Evolutionary conservation across 2,888 invertebrate species (phyloP), one percentile per base, ranked within the genome.

Genomic region (Ormyrus nitidulus): DNA sequence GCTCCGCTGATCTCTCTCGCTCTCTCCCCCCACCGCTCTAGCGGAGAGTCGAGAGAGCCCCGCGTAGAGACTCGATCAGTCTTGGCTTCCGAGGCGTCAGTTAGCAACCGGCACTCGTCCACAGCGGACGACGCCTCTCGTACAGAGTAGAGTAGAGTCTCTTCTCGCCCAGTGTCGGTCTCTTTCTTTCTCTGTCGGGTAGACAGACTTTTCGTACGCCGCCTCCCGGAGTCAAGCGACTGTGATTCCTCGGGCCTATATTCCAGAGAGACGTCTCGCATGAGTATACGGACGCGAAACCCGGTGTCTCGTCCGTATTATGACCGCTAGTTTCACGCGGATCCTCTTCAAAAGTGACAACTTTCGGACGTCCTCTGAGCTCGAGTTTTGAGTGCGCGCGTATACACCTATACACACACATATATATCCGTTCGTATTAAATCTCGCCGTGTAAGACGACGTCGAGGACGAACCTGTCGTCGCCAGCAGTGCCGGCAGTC

Each of bases 21-120:
- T 62, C 71, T 19, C 19, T 19, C 19, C 19, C 58, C n/a, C 70
- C 6, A 46, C 70, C 49, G 49, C 6, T 48, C 59, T 58, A 19
- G 13, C 49, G 64, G 51, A 58, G 13, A 62, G 72, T 3, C 53
- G 61, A 68, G 62, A 9, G 54, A 13, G 7, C 19, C 54, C 46
- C 46, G 73, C 49, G 64, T 19, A 71, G 19, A 19, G 58, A 62
- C 74, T 74, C 64, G 71, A 61, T 64, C 77, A 62, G 77, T 66
- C 80, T 51, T 66, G 59, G 86, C 84, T 85, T 86, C 88, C 89
- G 88, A 89, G 89, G 84, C 85, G 87, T 89, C 90, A 90, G 90
- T 90, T 90, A 88, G 90, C 89, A 90, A 90, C 90, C 90, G 89
- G 90, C 89, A 84, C 84, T 87, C 86, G 83, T 83, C 74, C 83